A percentile compares a stretch with the other conserved stretches of the same genome.
phyloP scores from a whole-genome alignment of 2,113 vertebrate genomes.

The Megaceryle maxima region DNA sequence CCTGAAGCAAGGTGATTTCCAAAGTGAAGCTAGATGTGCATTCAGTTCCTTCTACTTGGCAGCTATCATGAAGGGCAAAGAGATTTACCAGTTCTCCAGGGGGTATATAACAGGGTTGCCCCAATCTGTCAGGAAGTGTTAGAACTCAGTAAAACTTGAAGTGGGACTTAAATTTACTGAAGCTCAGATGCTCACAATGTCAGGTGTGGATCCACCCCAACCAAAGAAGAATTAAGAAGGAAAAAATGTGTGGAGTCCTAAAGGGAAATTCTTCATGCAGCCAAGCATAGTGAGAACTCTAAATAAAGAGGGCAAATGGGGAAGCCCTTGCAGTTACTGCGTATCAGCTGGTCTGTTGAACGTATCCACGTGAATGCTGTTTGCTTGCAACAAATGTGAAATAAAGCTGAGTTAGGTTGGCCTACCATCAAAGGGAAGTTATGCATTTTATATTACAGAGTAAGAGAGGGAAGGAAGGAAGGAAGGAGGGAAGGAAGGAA shows the following conservation, averaged over 20 bases:
- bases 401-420: not conserved
- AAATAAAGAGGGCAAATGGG: not conserved
- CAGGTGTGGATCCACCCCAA: constrained; percentile 25
- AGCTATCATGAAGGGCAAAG: constrained; percentile 34
- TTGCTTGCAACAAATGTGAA: not conserved
- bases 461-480: not conserved
- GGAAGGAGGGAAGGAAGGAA: no score
- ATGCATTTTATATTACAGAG: not conserved
- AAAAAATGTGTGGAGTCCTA: not conserved
- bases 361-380: not conserved
- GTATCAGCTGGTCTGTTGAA: not conserved
- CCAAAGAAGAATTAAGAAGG: not conserved
- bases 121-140: constrained; percentile 62
- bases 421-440: not conserved
- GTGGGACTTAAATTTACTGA: constrained; percentile 52
- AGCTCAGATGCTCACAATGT: constrained; percentile 43
- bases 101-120: constrained; percentile 53
- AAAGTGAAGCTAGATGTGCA: constrained; percentile 43
- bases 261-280: not conserved
- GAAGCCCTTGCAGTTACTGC: not conserved
- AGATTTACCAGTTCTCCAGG: constrained; percentile 38
- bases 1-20: constrained; percentile 55
- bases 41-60: constrained; percentile 48
- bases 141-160: constrained; percentile 30
- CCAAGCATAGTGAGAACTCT: not conserved